A percentile compares a stretch with the other conserved stretches of the same genome.
Conservation (phyloP, 2,888 invertebrate species). For the Dicranocentrus wangi region DNA sequence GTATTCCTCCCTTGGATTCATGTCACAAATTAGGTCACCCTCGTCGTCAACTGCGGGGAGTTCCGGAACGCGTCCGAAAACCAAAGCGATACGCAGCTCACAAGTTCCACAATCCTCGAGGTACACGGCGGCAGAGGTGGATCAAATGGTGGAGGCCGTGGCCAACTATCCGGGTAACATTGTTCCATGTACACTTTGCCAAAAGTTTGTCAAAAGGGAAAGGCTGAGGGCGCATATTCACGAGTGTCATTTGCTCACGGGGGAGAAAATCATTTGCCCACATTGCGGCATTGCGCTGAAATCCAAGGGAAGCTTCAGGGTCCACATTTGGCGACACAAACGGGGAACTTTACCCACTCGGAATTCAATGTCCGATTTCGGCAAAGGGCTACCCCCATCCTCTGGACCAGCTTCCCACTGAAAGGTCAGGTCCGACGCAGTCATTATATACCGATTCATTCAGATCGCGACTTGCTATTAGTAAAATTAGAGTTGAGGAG, state of each 20-base stretch:
- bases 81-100: conserved; percentile 69
- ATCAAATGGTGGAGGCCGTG: conserved; percentile 71
- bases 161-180: conserved; percentile 70
- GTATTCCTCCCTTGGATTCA: conserved; percentile 21
- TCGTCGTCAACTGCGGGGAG: conserved; percentile 7
- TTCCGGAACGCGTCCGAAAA: conserved; percentile 49
- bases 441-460: no score
- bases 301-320: conserved; percentile 71
- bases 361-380: conserved; percentile 52
- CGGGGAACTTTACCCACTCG: conserved; percentile 60
- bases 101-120: conserved; percentile 71
- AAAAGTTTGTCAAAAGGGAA: conserved; percentile 72
- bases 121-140: conserved; percentile 71
- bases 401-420: conserved; percentile 50
- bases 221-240: conserved; percentile 72
- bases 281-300: conserved; percentile 71
- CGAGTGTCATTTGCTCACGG: conserved; percentile 71
- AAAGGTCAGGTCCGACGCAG: neutral
- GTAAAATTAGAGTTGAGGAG: no score
- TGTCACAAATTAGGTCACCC: conserved; percentile 44
- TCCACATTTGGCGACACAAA: conserved; percentile 67
- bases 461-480: no score
- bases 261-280: conserved; percentile 71
- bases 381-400: conserved; percentile 33
- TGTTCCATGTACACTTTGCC: conserved; percentile 71